Base-by-base conservation (phyloP, 2,888 invertebrate species). In the Cheilosia variabilis region DNA sequence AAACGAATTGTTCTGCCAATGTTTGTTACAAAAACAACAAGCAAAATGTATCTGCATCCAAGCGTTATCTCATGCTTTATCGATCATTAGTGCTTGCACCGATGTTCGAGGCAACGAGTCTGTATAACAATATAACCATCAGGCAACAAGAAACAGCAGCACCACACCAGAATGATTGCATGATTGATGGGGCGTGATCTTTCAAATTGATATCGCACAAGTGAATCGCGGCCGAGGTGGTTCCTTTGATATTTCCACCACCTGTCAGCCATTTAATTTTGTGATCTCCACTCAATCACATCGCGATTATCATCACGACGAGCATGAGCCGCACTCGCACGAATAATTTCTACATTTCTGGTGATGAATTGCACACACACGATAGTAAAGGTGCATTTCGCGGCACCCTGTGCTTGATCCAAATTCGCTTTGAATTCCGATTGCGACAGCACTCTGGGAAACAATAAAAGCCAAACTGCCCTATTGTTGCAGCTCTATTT, bases 121-220 rank as follows among this genome's bases (percentile, higher is more conserved):
- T 47, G 41, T 19, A 55, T 57, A 34, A 22, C 37, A 31, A 31
- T 31, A 31, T 31, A 31, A 31, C 31, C 9, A 9, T 31, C 13
- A 45, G n/a, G 58, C 57, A 71, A 37, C 45, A 69, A 57, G 27
- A 52, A 63, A n/a, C 71, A 37, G 77, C 66, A 78, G 57, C 71
- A 22, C 4, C 10, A 22, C 52, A 22, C 13, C 9, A 53, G 52
- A 24, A 60, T 72, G 78, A 77, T 83, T 50, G 65, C 62, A 71
- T 84, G 84, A 84, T 84, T 84, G 84, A 84, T 84, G 79, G 80
- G 71, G 79, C 75, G 84, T 84, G 84, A 80, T 60, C 71, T 50
- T 75, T 65, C 71, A 83, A 83, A 73, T 47, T 47, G 73, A 78
- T 73, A 83, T 73, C 78, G 57, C 68, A 53, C 69, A 63, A 81